phyloP scores from a whole-genome alignment of 2,797 vertebrate genomes.

The Spondyliosoma cantharus region DNA sequence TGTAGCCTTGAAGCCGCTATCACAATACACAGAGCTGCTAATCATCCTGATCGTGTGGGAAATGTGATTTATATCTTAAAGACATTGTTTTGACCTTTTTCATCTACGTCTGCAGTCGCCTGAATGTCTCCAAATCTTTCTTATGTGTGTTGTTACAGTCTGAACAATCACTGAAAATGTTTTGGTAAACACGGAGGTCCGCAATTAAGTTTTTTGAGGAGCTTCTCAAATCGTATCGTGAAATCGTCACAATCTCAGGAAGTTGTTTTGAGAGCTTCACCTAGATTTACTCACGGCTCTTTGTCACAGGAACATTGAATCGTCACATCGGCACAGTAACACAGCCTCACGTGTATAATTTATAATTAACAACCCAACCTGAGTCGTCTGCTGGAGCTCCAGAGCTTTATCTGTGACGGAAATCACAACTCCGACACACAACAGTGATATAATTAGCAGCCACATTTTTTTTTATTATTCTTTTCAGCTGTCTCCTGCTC shows the following conservation, averaged over 20 bases:
- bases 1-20: neutral
- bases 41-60: neutral
- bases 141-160: neutral
- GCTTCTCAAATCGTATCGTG: no score
- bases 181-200: neutral
- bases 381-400: slow-evolving; percentile 1
- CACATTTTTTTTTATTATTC: neutral
- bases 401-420: slow-evolving; percentile 7
- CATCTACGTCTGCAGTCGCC: neutral
- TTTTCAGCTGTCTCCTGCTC: slow-evolving; percentile 43
- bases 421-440: slow-evolving; percentile 19
- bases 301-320: slow-evolving; percentile 22
- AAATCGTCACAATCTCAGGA: no score
- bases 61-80: neutral
- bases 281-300: neutral
- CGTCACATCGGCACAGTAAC: slow-evolving; percentile 1
- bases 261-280: neutral
- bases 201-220: neutral
- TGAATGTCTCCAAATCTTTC: neutral
- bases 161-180: neutral
- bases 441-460: slow-evolving; percentile 46
- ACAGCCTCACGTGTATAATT: slow-evolving; percentile 13
- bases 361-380: slow-evolving; percentile 35
- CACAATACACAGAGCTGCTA: neutral
- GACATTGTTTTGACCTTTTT: neutral